phyloP scores from a whole-genome alignment of 2,888 invertebrate genomes.

The Agrotis ipsilon region DNA sequence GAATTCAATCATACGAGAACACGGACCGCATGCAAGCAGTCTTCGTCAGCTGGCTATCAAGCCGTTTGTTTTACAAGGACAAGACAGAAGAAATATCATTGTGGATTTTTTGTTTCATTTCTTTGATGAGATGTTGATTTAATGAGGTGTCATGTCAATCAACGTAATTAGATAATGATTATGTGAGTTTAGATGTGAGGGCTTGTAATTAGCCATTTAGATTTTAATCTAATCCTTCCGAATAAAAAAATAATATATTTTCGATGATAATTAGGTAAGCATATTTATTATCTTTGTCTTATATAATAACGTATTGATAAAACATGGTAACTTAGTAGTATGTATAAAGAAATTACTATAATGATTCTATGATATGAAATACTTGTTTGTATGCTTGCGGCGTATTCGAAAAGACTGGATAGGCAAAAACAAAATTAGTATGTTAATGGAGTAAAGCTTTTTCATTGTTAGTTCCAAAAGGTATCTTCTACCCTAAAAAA shows the following conservation, averaged over 20 bases:
- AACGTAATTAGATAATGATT: not conserved
- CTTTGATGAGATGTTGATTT: not conserved
- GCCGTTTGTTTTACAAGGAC: conserved; percentile 57
- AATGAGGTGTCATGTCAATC: not conserved
- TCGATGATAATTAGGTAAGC: not conserved
- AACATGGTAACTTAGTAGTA: not conserved
- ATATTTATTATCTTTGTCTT: not conserved
- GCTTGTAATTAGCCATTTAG: too few relatives aligned
- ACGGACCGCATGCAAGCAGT: conserved; percentile 46
- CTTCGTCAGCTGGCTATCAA: conserved; percentile 58
- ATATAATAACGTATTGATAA: not conserved
- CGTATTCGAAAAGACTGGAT: too few relatives aligned
- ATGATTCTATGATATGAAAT: not conserved
- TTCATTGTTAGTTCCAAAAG: too few relatives aligned
- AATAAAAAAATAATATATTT: too few relatives aligned
- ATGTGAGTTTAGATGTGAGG: too few relatives aligned
- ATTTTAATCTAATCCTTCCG: too few relatives aligned
- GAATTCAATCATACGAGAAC: conserved; percentile 61
- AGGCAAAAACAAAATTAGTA: too few relatives aligned
- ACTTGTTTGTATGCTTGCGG: too few relatives aligned
- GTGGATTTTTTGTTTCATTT: conserved; percentile 3
- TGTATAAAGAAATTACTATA: not conserved
- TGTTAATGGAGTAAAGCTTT: too few relatives aligned
- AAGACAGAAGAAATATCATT: conserved; percentile 31
- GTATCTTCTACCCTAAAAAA: too few relatives aligned